Evolutionary conservation across 2,113 vertebrate genomes (phyloP), one percentile per base, ranked within the genome.

Genomic region (Apodemus speciosus): DNA sequence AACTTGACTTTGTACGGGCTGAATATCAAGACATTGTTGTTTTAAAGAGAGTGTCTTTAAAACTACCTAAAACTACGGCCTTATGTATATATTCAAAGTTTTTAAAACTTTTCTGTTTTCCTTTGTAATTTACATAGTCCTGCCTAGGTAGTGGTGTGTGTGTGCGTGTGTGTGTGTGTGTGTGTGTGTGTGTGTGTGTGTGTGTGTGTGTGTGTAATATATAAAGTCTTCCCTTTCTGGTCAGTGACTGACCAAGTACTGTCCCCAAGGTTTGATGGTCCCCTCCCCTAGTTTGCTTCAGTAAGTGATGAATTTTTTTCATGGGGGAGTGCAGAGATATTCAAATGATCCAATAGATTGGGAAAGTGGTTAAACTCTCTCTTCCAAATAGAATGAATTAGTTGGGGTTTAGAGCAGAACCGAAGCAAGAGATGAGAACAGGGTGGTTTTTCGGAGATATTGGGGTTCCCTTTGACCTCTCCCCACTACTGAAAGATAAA

Each of bases 41-140:
- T 62, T 16, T 21, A 58, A 64, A 30, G 86, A 94, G 27, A 11
- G 88, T 43, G 49, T 95, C 43, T 13, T 21, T 43, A 58, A 32
- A 71, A 30, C 38, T 25, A 20, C 49, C 49, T 75, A 76, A 68
- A 35, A 20, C 3, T 8, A 40, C 64, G 21, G 75, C 56, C 83
- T 18, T 40, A 21, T 58, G 2, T 16, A 62, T 73, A 64, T 91
- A 11, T 32, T 60, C 25, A 81, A 40, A 83, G 23, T 88, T 92
- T 88, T 38, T 32, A 88, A 93, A 89, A 64, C 20, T 66, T 80
- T 86, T 91, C 80, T 95, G 43, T 88, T 85, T 91, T 53, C 49
- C 32, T 92, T 94, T 18, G 15, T 90, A 69, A 73, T 89, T 89
- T 83, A n/a, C 35, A 62, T 68, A 40, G 40, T 68, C 68, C 35